These are phyloP conservation scores for Tiliacea citrago DNA, from an alignment of 2,888 invertebrate genomes.

Conservation along the genomic window DNA sequence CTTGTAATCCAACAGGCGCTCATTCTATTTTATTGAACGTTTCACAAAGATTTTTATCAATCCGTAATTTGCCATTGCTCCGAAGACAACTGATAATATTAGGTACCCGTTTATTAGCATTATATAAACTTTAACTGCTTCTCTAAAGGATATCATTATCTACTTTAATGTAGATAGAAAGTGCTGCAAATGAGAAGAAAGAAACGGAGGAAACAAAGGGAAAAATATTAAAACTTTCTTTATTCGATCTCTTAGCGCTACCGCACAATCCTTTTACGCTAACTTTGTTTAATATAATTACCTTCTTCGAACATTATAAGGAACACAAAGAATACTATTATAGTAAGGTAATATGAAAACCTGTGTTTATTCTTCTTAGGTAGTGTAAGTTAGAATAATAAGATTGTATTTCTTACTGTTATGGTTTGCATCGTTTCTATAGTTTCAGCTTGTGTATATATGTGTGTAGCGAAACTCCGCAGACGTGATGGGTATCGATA, in stretches of 20 bases:
- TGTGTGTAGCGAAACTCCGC: too few relatives aligned
- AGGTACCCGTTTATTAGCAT: constrained; percentile 17
- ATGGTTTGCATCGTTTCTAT: neutral
- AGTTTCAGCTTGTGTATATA: neutral
- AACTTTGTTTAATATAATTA: constrained; percentile 78
- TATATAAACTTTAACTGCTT: constrained; percentile 19
- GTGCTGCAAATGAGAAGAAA: constrained; percentile 74
- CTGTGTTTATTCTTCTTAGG: constrained; percentile 22
- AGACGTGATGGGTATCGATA: too few relatives aligned
- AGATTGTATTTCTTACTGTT: constrained; percentile 7
- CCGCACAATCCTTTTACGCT: constrained; percentile 77
- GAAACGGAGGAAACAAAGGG: constrained; percentile 69
- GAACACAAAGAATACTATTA: constrained; percentile 32
- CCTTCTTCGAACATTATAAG: constrained; percentile 34
- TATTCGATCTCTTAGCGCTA: constrained; percentile 77
- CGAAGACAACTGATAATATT: neutral
- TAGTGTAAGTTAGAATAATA: constrained; percentile 14
- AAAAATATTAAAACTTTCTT: constrained; percentile 83
- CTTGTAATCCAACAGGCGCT: neutral
- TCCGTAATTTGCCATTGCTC: neutral
- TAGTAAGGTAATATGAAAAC: constrained; percentile 33
- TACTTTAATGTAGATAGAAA: constrained; percentile 58
- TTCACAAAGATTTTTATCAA: neutral
- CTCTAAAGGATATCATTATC: constrained; percentile 42
- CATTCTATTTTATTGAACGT: neutral